Percentiles rank a stretch among this genome's conserved stretches.
Evolutionary conservation across 2,797 vertebrate genomes (phyloP).

Genomic region (Morelia viridis): DNA sequence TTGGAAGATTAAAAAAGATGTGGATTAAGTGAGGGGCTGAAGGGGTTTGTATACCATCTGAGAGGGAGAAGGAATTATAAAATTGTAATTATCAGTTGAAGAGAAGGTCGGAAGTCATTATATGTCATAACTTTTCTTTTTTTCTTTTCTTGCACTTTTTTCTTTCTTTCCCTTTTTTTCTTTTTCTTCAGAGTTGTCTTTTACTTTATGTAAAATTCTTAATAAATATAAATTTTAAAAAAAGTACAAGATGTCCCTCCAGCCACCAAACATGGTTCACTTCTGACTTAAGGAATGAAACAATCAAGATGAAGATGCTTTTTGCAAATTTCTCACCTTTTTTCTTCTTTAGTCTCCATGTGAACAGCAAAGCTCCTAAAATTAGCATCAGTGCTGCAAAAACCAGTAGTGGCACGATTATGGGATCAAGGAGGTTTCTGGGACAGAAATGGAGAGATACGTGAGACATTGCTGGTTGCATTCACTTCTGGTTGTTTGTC

Average conservation of each 20-base stretch:
- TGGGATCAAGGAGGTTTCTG: fast-evolving
- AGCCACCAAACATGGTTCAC: background rate
- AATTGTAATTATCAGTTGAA: background rate
- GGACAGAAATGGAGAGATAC: background rate
- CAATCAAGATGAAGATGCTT: background rate
- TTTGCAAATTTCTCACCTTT: background rate
- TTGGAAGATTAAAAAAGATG: background rate
- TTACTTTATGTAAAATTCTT: background rate
- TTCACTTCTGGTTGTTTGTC: background rate
- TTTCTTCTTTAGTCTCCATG: conserved; percentile 11
- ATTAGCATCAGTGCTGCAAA: background rate
- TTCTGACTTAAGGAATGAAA: background rate
- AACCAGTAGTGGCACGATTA: background rate
- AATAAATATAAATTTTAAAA: background rate
- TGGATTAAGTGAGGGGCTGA: background rate
- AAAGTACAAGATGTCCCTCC: background rate
- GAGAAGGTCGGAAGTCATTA: background rate
- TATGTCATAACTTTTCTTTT: background rate
- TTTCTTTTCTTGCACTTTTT: background rate
- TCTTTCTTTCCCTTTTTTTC: background rate
- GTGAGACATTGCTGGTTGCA: background rate
- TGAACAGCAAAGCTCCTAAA: conserved; percentile 3
- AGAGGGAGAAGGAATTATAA: background rate
- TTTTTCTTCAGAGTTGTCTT: too few species aligned
- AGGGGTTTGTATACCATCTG: background rate